Evolutionary conservation across 2,888 invertebrate species (phyloP).

Genomic region (Norana najaformis): DNA sequence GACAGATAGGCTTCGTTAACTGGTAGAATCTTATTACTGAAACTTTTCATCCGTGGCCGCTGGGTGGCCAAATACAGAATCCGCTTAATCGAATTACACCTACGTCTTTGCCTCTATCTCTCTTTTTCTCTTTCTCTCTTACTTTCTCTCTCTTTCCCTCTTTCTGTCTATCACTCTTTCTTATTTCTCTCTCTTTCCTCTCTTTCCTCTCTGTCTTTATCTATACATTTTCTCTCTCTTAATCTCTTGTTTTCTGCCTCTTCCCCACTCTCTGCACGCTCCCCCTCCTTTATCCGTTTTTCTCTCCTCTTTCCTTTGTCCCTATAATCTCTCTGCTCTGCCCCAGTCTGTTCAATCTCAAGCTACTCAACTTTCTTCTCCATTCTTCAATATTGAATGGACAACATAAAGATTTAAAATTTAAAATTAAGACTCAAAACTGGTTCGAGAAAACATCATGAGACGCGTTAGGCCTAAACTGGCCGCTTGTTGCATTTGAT

Average conservation of each 20-base stretch:
- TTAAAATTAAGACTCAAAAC: no score
- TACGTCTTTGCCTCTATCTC: background rate
- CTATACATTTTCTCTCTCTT: background rate
- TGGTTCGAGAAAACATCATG: no score
- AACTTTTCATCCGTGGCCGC: conserved; percentile 2
- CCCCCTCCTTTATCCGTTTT: background rate
- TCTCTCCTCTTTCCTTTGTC: background rate
- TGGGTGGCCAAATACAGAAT: background rate
- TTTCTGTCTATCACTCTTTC: background rate
- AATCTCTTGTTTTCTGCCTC: background rate
- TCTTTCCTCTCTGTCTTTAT: background rate
- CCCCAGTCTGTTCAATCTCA: no score
- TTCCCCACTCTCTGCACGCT: background rate
- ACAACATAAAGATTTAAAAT: no score
- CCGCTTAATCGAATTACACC: background rate
- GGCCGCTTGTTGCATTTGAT: no score
- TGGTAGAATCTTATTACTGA: conserved; percentile 6
- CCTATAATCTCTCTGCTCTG: background rate
- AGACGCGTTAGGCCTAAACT: no score
- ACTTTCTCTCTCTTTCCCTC: background rate
- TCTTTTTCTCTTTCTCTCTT: conserved; percentile 21
- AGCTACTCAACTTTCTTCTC: no score
- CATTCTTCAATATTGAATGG: no score
- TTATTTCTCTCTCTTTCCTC: background rate
- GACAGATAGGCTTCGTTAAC: conserved; percentile 8